phyloP scores from a whole-genome alignment of 1,140 invertebrate species.

The Drosophila lacertosa region DNA sequence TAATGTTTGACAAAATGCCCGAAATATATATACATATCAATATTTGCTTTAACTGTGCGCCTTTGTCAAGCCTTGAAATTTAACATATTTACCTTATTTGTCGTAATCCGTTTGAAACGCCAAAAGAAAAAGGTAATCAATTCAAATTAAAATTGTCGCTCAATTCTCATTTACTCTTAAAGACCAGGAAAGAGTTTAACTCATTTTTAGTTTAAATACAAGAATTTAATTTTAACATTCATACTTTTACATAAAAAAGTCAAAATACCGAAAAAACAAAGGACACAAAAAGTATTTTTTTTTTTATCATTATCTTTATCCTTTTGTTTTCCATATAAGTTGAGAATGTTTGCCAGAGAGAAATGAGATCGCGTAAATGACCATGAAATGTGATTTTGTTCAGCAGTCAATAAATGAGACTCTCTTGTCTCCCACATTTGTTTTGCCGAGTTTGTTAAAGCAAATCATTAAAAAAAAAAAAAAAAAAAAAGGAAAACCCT shows the following conservation, averaged over 20 bases:
- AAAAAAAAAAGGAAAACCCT: conserved; percentile 9
- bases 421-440: conserved; percentile 57
- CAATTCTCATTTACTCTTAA: background rate
- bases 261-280: background rate
- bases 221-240: background rate
- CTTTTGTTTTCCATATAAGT: conserved; percentile 8
- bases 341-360: conserved; percentile 21
- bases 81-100: conserved; percentile 5
- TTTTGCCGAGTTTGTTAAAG: conserved; percentile 57
- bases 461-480: conserved; percentile 25
- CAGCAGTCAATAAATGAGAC: conserved; percentile 6
- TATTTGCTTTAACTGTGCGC: conserved; percentile 32
- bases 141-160: conserved; percentile 18
- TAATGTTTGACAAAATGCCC: conserved; percentile 44
- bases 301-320: conserved; percentile 12
- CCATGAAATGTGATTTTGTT: conserved; percentile 69
- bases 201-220: background rate
- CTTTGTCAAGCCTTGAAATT: conserved; percentile 51
- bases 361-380: conserved; percentile 60
- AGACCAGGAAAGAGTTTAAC: conserved; percentile 5
- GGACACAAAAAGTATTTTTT: background rate
- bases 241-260: background rate
- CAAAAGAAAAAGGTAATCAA: conserved; percentile 33
- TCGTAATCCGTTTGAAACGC: conserved; percentile 10
- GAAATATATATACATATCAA: conserved; percentile 1